These are phyloP conservation scores for Macquaria ambigua DNA, from an alignment of 2,113 vertebrate genomes.

Conservation along the genomic window DNA sequence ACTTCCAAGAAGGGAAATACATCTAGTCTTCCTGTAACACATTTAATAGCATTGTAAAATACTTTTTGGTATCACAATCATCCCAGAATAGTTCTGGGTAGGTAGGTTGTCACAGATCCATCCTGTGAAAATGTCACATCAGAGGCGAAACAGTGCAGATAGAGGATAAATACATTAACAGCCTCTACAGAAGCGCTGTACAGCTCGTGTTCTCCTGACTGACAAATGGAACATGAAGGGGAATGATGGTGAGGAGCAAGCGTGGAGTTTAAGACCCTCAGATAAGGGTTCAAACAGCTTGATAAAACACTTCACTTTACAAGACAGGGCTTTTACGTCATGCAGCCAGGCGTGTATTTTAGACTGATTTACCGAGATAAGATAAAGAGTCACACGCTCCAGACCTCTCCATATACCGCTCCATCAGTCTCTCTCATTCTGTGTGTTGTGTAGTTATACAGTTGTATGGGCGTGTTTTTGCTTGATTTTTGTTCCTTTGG, in stretches of 20 bases:
- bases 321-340: conserved; percentile 71
- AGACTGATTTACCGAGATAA: conserved; percentile 73
- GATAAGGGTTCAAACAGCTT: conserved; percentile 79
- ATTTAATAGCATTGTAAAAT: conserved; percentile 1
- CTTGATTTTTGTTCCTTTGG: background rate
- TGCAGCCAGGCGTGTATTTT: conserved; percentile 62
- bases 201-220: conserved; percentile 10
- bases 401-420: conserved; percentile 29
- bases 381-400: conserved; percentile 69
- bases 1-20: background rate
- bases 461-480: conserved; percentile 11
- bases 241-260: conserved; percentile 55
- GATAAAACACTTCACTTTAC: conserved; percentile 70
- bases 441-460: conserved; percentile 1
- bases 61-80: background rate
- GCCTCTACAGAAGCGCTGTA: conserved; percentile 8
- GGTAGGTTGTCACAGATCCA: conserved; percentile 4
- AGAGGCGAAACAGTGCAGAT: conserved; percentile 8
- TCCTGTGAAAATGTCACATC: conserved; percentile 10
- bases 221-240: conserved; percentile 69
- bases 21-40: background rate
- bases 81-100: background rate
- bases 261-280: conserved; percentile 57
- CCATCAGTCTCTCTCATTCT: background rate
- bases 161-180: conserved; percentile 26